A percentile compares a stretch with the other conserved stretches of the same genome.
Evolutionary conservation across 2,888 invertebrate genomes (phyloP).

Genomic region (Nebria salina): DNA sequence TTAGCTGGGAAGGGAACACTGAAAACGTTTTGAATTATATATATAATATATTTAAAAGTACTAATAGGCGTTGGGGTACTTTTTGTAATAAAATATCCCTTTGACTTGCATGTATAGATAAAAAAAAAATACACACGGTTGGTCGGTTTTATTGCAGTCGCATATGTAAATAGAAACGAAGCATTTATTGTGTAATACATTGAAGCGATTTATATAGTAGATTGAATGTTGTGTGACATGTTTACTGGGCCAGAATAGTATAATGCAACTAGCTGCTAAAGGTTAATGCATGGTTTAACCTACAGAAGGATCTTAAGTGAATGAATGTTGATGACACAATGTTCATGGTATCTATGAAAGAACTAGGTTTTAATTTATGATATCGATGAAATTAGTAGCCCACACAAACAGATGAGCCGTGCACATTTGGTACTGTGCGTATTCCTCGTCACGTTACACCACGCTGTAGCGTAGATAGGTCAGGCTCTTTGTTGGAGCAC

Average conservation of each 20-base stretch:
- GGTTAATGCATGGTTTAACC: not conserved
- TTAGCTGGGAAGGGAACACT: no score
- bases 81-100: no score
- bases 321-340: not conserved
- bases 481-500: constrained; percentile 34
- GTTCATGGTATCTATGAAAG: not conserved
- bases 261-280: not conserved
- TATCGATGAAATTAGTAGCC: not conserved
- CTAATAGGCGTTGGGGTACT: no score
- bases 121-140: no score
- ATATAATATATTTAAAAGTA: no score
- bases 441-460: not conserved
- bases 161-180: not conserved
- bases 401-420: not conserved
- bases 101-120: no score
- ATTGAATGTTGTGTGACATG: not conserved
- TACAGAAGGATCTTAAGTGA: not conserved
- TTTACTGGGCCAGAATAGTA: not conserved
- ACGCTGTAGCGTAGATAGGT: constrained; percentile 38
- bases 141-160: no score
- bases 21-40: no score
- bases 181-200: not conserved
- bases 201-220: not conserved
- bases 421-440: not conserved
- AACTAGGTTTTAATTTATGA: not conserved